phyloP scores from a whole-genome alignment of 2,113 vertebrate species.

The Oncorhynchus kisutch region DNA sequence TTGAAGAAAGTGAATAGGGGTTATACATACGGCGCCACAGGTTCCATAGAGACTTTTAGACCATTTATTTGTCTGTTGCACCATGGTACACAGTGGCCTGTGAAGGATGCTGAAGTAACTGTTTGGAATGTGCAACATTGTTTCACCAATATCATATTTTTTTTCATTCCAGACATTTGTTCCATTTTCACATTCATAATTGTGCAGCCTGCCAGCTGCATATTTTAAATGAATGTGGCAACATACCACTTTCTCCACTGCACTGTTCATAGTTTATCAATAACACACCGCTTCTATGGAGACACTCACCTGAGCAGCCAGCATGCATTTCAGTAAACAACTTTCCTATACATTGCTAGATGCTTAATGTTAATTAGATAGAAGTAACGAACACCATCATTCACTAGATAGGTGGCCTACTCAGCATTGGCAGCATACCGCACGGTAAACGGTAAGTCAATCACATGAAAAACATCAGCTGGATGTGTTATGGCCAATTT shows the following conservation, averaged over 20 bases:
- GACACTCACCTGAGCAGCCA: constrained; percentile 6
- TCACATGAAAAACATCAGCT: constrained; percentile 14
- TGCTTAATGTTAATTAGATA: constrained; percentile 44
- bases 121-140: not conserved
- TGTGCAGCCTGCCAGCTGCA: constrained; percentile 23
- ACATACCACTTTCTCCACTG: constrained; percentile 18
- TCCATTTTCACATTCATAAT: constrained; percentile 22
- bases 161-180: constrained; percentile 13
- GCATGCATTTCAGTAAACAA: constrained; percentile 9
- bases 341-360: constrained; percentile 27
- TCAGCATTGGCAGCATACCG: constrained; percentile 32
- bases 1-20: constrained; percentile 24
- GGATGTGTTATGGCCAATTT: constrained; percentile 27
- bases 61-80: constrained; percentile 36
- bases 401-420: constrained; percentile 39
- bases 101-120: constrained; percentile 26
- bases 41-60: constrained; percentile 29
- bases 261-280: constrained; percentile 27
- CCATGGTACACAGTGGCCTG: constrained; percentile 33
- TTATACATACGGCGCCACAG: not conserved
- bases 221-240: constrained; percentile 36
- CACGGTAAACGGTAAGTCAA: constrained; percentile 43
- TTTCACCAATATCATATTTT: not conserved
- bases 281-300: constrained; percentile 12
- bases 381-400: constrained; percentile 51